These are phyloP conservation scores for Sibirionetta formosa DNA, from an alignment of 2,797 vertebrate species.

Conservation along the genomic window DNA sequence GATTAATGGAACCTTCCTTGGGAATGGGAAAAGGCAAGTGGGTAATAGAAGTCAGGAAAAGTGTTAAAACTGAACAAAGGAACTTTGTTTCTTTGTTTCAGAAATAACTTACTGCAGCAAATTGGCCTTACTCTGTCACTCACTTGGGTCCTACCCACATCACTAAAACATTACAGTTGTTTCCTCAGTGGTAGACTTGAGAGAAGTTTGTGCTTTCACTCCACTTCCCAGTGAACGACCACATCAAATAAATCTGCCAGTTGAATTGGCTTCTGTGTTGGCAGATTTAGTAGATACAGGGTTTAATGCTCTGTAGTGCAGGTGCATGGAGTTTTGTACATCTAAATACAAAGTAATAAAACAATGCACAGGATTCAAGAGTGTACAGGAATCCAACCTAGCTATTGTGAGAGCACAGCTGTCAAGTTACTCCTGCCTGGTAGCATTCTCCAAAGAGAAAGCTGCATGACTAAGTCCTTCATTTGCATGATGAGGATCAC, in stretches of 20 bases:
- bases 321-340: neutral
- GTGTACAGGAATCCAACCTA: neutral
- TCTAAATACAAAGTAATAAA: neutral
- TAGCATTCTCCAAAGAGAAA: constrained; percentile 25
- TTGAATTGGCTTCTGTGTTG: neutral
- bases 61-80: constrained; percentile 53
- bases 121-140: neutral
- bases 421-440: neutral
- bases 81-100: constrained; percentile 61
- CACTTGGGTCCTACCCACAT: neutral
- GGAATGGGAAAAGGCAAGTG: constrained; percentile 56
- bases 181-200: neutral
- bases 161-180: neutral
- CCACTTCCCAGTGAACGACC: neutral
- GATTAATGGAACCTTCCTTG: constrained; percentile 76
- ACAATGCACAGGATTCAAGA: neutral
- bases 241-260: neutral
- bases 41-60: constrained; percentile 25
- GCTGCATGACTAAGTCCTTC: neutral
- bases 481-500: constrained; percentile 29
- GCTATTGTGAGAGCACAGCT: neutral
- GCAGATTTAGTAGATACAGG: neutral
- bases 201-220: neutral
- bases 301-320: neutral
- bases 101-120: neutral